Percentiles rank a stretch among this genome's conserved stretches.
Evolutionary conservation across 2,888 invertebrate genomes (phyloP).

Genomic region (Ormyrus nitidulus): DNA sequence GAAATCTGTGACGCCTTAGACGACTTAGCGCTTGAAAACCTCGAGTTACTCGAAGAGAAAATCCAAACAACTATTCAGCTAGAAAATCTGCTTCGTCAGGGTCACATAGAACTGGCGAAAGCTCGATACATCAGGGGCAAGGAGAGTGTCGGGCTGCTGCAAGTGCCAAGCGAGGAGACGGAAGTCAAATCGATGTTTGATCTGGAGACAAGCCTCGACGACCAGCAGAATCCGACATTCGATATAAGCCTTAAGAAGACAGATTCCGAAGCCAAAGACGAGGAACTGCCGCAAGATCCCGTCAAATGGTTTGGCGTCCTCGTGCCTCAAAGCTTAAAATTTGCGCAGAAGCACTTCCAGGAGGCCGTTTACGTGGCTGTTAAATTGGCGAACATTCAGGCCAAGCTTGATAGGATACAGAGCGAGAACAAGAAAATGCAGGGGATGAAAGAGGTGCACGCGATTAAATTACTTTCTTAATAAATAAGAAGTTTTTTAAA

Average conservation of each 20-base stretch:
- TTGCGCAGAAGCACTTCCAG: slow-evolving; percentile 85
- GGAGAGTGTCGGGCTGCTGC: slow-evolving; percentile 82
- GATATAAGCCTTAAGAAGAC: slow-evolving; percentile 66
- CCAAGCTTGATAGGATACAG: too few species aligned
- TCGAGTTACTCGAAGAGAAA: slow-evolving; percentile 86
- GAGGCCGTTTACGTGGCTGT: slow-evolving; percentile 82
- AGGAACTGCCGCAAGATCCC: slow-evolving; percentile 79
- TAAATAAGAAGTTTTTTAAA: too few species aligned
- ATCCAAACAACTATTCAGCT: slow-evolving; percentile 82
- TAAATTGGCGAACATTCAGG: slow-evolving; percentile 83
- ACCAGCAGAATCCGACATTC: slow-evolving; percentile 63
- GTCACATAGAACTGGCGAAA: slow-evolving; percentile 86
- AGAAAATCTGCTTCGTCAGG: slow-evolving; percentile 83
- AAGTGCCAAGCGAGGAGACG: slow-evolving; percentile 81
- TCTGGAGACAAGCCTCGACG: slow-evolving; percentile 67
- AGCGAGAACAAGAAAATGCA: too few species aligned
- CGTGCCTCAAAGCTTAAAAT: slow-evolving; percentile 86
- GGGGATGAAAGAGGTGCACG: too few species aligned
- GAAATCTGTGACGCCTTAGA: slow-evolving; percentile 81
- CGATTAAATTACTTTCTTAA: too few species aligned
- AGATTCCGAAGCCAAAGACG: slow-evolving; percentile 60
- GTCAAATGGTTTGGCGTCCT: slow-evolving; percentile 92
- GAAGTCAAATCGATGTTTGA: slow-evolving; percentile 68
- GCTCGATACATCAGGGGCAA: slow-evolving; percentile 88
- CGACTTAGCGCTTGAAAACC: slow-evolving; percentile 81